These are phyloP conservation scores for Bellardia bayeri DNA, from an alignment of 2,888 invertebrate genomes.

Conservation along the genomic window DNA sequence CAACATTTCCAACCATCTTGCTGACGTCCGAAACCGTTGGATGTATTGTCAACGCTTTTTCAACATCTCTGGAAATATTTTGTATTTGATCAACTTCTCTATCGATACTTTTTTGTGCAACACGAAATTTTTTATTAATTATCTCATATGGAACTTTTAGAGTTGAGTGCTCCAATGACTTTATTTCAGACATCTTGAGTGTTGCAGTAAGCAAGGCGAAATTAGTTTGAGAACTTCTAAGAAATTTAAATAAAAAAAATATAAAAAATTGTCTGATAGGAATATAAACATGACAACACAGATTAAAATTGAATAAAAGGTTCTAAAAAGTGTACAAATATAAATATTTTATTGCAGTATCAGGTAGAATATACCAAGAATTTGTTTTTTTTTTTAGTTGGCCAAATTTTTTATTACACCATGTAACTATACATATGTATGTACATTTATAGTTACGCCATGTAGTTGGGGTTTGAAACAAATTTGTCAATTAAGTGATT, in stretches of 20 bases:
- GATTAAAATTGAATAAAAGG: too few species aligned
- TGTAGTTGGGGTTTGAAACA: too few species aligned
- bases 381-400: too few species aligned
- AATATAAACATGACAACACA: background rate
- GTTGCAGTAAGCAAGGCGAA: background rate
- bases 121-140: conserved; percentile 97
- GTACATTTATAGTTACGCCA: too few species aligned
- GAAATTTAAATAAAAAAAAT: background rate
- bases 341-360: too few species aligned
- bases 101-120: conserved; percentile 97
- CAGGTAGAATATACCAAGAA: too few species aligned
- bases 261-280: conserved; percentile 20
- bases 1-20: conserved; percentile 93
- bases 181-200: conserved; percentile 93
- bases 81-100: conserved; percentile 96
- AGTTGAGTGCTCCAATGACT: conserved; percentile 97
- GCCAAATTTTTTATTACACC: too few species aligned
- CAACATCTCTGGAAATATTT: conserved; percentile 89
- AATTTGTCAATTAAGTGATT: too few species aligned
- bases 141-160: conserved; percentile 99
- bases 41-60: conserved; percentile 84
- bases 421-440: too few species aligned
- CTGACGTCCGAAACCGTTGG: conserved; percentile 88
- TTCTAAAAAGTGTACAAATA: too few species aligned
- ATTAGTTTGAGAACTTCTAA: background rate